Percentiles rank a stretch among this genome's conserved stretches.
Conservation (phyloP, 1,140 invertebrate genomes). For the Cherax destructor region DNA sequence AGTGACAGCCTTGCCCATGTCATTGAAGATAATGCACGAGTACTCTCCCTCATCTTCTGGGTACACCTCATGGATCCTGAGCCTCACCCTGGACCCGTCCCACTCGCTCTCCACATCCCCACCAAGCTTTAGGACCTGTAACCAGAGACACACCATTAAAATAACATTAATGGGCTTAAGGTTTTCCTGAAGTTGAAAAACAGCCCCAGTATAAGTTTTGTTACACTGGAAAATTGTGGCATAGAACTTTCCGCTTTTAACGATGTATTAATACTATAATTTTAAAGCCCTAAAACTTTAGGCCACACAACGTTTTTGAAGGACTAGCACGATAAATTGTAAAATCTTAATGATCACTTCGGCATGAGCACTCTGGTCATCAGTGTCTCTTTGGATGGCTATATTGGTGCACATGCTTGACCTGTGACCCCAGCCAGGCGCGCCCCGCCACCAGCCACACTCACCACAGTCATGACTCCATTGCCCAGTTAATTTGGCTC, state of each 20-base stretch:
- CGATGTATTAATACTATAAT: too few species aligned
- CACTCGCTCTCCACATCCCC: slow-evolving; percentile 82
- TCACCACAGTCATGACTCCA: neutral
- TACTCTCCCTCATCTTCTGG: slow-evolving; percentile 94
- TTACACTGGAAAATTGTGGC: too few species aligned
- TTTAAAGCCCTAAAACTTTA: too few species aligned
- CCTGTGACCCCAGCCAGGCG: neutral
- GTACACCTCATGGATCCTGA: slow-evolving; percentile 85
- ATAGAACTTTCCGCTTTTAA: too few species aligned
- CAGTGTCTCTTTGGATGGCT: too few species aligned
- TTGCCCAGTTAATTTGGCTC: neutral
- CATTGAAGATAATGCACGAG: slow-evolving; percentile 87
- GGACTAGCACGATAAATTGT: too few species aligned
- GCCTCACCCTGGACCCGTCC: slow-evolving; percentile 82
- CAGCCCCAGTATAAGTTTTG: neutral
- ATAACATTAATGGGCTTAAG: neutral
- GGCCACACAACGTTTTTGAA: too few species aligned
- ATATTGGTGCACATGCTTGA: neutral
- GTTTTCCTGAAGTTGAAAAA: neutral
- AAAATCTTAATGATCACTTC: too few species aligned
- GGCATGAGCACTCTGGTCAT: too few species aligned
- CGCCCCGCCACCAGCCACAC: neutral
- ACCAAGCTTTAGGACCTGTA: slow-evolving; percentile 81
- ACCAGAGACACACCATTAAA: neutral
- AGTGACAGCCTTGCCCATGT: slow-evolving; percentile 85